Evolutionary conservation across 2,113 vertebrate species (phyloP), one percentile per base, ranked within the genome.

Genomic region (Fregetta grallaria): DNA sequence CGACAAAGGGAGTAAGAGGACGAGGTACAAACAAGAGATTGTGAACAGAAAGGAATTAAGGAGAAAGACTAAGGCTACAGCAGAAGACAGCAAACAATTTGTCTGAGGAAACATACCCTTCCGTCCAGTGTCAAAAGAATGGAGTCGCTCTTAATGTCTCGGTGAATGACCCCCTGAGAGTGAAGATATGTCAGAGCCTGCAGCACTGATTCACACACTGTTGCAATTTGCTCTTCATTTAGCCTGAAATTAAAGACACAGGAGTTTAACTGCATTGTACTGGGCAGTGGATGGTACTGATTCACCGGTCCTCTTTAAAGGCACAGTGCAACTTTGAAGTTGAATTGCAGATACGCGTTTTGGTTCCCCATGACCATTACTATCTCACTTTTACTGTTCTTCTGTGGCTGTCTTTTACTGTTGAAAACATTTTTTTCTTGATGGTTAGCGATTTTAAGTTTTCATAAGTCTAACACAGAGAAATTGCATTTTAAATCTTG

Each of bases 101-200:
- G 32, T 47, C 25, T 36, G 76, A 71, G 59, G 75, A 76, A 68
- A 78, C 96, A 81, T 98, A 99, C 99, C 98, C 99, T 98, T 93
- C 99, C 99, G 3, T 99, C 99, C 26, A 99, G 97, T 0, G 99
- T 99, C 86, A 99, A 97, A 23, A 99, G 98, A 88, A 99, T 99
- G 63, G 99, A 99, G 97, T 99, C 99, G 3, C 99, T 99, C 98
- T 99, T 99, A 96, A 99, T 99, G 98, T 99, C 99, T 75, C 99
- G 98, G 97, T 99, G 99, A 95, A 99, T 99, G 97, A 99, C 99
- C 7, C 99, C 99, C 96, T 99, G 99, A 29, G 99, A 99, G 61
- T 99, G 99, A 77, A 99, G 99, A 85, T 99, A 99, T 21, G 99
- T 98, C 96, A 99, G 98, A 21, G 99, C 99, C 98, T 99, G 99